Conservation (phyloP, 2,113 vertebrate species). For the Dolichallabes microphthalmus region DNA sequence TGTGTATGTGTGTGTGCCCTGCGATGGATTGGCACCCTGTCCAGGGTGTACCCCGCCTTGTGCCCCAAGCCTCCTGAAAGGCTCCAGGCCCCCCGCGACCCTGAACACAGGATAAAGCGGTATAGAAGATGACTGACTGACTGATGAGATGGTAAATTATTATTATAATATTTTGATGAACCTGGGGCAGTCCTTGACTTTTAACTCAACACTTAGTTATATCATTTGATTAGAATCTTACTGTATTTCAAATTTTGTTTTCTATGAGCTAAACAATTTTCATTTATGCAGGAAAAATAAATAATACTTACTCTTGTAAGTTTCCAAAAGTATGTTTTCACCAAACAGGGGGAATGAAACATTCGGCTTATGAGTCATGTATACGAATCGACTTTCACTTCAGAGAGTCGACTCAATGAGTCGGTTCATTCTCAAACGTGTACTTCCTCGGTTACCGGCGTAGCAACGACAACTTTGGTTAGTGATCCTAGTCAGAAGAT, state of each 20-base stretch:
- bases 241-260: neutral
- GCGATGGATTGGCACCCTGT: too few species aligned
- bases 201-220: neutral
- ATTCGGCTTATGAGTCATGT: neutral
- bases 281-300: neutral
- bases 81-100: too few species aligned
- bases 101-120: too few species aligned
- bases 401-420: neutral
- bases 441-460: constrained; percentile 40
- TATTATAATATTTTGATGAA: neutral
- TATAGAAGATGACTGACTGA: too few species aligned
- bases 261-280: neutral
- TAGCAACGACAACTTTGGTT: constrained; percentile 38
- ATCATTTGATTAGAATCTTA: neutral
- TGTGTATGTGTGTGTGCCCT: too few species aligned
- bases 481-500: neutral
- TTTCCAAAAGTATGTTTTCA: neutral
- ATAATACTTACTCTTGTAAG: neutral
- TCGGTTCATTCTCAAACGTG: neutral
- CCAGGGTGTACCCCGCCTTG: too few species aligned
- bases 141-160: neutral
- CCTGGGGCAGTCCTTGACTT: neutral
- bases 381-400: neutral
- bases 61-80: too few species aligned
- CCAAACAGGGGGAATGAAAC: neutral